Evolutionary conservation across 2,888 invertebrate species (phyloP).

Genomic region (Deroplatys truncata): DNA sequence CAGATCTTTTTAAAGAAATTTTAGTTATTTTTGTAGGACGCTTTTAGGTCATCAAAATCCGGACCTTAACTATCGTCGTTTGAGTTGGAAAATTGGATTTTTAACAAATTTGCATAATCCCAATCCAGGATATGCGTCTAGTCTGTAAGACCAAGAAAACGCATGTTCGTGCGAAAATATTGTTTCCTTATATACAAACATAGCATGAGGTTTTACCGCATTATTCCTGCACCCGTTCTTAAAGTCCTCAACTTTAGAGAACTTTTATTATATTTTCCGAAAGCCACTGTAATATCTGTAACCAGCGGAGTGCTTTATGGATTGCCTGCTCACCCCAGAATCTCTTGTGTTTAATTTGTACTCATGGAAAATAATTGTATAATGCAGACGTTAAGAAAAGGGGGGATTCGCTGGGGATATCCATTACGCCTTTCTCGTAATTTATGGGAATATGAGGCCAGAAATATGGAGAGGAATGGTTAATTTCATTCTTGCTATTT

Average conservation of each 20-base stretch:
- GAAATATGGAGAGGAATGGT: conserved; percentile 1
- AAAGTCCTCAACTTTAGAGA: not conserved
- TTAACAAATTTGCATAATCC: too few relatives aligned
- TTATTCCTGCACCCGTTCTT: not conserved
- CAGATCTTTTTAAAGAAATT: too few relatives aligned
- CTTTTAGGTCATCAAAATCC: too few relatives aligned
- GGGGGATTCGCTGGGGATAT: not conserved
- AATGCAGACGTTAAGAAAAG: not conserved
- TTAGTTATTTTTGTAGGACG: too few relatives aligned
- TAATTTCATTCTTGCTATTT: not conserved
- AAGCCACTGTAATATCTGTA: not conserved
- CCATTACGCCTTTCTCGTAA: not conserved
- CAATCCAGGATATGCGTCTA: too few relatives aligned
- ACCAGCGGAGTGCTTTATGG: not conserved
- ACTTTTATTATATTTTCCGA: not conserved
- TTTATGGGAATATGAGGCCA: not conserved
- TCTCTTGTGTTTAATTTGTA: not conserved
- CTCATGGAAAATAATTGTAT: not conserved
- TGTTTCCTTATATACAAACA: too few relatives aligned
- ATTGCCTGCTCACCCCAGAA: not conserved
- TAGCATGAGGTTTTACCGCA: not conserved
- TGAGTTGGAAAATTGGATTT: too few relatives aligned
- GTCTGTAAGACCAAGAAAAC: too few relatives aligned
- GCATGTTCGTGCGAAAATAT: too few relatives aligned
- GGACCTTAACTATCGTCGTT: too few relatives aligned